Evolutionary conservation across 2,888 invertebrate species (phyloP).

Genomic region (Lacanobia wlatinum): DNA sequence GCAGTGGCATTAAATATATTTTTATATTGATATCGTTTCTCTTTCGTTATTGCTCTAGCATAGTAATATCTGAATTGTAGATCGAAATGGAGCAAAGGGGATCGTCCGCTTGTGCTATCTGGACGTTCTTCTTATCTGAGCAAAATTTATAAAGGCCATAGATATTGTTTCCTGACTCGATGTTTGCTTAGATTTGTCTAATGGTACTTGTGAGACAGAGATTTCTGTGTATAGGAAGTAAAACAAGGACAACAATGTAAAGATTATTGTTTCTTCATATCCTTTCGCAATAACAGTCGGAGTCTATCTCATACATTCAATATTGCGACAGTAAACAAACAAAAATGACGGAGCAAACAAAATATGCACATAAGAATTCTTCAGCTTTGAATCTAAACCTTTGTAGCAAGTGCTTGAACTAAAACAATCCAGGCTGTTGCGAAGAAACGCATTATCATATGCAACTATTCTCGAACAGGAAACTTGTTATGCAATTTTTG

Average conservation of each 20-base stretch:
- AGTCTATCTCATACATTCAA: constrained; percentile 6
- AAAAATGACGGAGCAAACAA: constrained; percentile 38
- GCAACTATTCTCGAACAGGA: constrained; percentile 59
- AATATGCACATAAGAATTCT: constrained; percentile 49
- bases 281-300: neutral
- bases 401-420: constrained; percentile 55
- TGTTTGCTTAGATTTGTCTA: constrained; percentile 34
- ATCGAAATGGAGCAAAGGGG: constrained; percentile 31
- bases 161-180: constrained; percentile 32
- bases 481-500: constrained; percentile 68
- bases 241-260: neutral
- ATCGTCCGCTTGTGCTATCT: constrained; percentile 17
- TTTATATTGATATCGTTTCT: constrained; percentile 44
- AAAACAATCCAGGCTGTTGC: constrained; percentile 60
- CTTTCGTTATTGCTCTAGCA: constrained; percentile 27
- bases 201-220: constrained; percentile 14
- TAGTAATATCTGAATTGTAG: constrained; percentile 28
- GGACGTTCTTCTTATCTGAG: constrained; percentile 27
- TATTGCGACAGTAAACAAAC: constrained; percentile 21
- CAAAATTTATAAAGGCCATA: constrained; percentile 43
- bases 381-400: constrained; percentile 58
- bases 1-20: constrained; percentile 46
- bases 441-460: constrained; percentile 67
- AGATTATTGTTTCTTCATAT: constrained; percentile 18
- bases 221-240: neutral